Evolutionary conservation across 1,140 invertebrate genomes (phyloP), one percentile per base, ranked within the genome.

Genomic region (Wiebesia pumilae): DNA sequence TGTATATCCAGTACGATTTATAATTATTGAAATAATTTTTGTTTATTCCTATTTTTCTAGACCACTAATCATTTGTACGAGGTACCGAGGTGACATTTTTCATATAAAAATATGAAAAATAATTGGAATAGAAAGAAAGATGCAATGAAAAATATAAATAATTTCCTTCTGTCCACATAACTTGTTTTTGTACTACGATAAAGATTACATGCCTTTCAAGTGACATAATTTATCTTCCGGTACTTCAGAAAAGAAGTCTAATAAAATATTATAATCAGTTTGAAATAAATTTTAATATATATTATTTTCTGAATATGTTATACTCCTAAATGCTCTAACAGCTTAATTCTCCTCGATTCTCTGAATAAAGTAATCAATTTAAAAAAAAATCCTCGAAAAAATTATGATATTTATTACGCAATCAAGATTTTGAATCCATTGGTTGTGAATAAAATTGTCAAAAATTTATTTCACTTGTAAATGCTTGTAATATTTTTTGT

Each of bases 71-170:
- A 58, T 21, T 58, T 58, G 19, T 58, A 58, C 54, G 19, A 58
- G 19, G 19, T 58, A 58, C 2, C 54, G 62, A 14, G 27, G 62
- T 67, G 62, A 30, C 14, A 67, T 30, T n/a, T 67, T 47, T 7
- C 43, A 47, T n/a, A n/a, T n/a, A 62, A 71, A 38, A 40, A 27
- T 73, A 40, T 35, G 10, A 24, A 27, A 30, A 40, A 73, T 40
- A 7, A 3, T 73, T 43, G 30, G 6, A 27, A 73, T 73, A 40
- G 40, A 40, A 27, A 10, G 2, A 73, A 35, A 16, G n/a, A 7
- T 67, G 7, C 12, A 21, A 73, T 73, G 19, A 58, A 71, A 73
- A 73, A 73, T 73, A 43, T 21, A 40, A 73, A 73, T 73, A 73
- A 73, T 40, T 40, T 40, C 7, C 71, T 21, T 73, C 30, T 40